Base-by-base conservation (phyloP, 2,888 invertebrate species). In the Leucophenga maculata region DNA sequence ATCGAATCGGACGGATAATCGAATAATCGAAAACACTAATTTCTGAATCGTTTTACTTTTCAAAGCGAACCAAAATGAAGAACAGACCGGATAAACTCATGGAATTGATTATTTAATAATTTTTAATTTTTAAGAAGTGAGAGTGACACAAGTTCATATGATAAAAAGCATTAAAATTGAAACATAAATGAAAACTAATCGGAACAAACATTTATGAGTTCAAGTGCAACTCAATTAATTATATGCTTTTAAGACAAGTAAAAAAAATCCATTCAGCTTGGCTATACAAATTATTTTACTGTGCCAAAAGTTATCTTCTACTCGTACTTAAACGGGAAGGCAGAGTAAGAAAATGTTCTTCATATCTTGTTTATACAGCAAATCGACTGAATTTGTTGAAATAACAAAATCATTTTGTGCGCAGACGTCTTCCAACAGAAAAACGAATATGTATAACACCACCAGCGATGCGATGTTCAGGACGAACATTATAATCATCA, bases 301-400 rank as follows among this genome's bases (percentile, higher is more conserved):
- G 26, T 72, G 65, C 57, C 69, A 72, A 65, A 54, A 50, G 31
- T 52, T 64, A 31, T 67, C 55, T 18, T 62, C 18, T 39, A 6
- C n/a, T 14, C 60, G 6, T 39, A 39, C 8, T 39, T 39, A 11
- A 11, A 39, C 11, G 11, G 8, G 8, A 26, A 62, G 32, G 44
- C 67, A 57, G 59, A 57, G 48, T 22, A 14, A 55, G 66, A 22
- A 66, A 66, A 48, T 48, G 46, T 48, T 57, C 59, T 57, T 46
- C 11, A 39, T 39, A 3, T 39, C 39, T 22, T 85, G 81, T 85
- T 85, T 83, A 85, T 84, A 79, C 79, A 85, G 85, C 84, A 85
- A 85, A 85, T 85, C 85, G 85, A 85, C 85, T 85, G 85, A 85
- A 85, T 85, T 85, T 85, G 85, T 85, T 85, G 77, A 74, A 85